These are phyloP conservation scores for Threskiornis aethiopicus DNA, from an alignment of 2,797 vertebrate species.

Conservation along the genomic window DNA sequence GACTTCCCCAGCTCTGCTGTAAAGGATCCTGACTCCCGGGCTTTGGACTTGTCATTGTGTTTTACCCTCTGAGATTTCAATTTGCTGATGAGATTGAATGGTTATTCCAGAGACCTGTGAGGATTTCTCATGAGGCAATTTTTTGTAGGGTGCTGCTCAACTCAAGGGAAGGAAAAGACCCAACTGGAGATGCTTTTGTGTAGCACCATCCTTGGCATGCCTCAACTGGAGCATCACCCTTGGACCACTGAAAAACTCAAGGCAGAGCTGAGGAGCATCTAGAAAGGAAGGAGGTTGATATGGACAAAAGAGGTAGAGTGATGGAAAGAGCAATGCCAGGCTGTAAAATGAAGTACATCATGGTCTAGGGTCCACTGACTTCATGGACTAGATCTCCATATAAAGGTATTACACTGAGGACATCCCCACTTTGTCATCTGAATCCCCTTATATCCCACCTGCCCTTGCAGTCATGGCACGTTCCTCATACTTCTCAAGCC, in stretches of 20 bases:
- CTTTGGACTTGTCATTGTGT: not conserved
- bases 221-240: accelerated
- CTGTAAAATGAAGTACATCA: not conserved
- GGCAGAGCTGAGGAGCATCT: not conserved
- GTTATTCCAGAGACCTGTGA: not conserved
- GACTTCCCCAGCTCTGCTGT: not conserved
- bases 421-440: not conserved
- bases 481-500: not conserved
- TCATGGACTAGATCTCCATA: not conserved
- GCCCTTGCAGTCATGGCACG: not conserved
- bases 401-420: not conserved
- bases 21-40: not conserved
- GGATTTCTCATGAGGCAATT: not conserved
- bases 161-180: not conserved
- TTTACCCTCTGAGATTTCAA: not conserved
- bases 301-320: not conserved
- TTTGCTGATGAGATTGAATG: not conserved
- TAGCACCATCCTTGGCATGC: not conserved
- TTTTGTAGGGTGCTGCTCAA: not conserved
- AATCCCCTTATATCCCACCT: not conserved
- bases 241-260: not conserved
- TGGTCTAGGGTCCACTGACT: not conserved
- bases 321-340: not conserved
- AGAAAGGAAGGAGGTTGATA: not conserved
- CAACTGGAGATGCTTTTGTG: not conserved